Base-by-base conservation (phyloP, 2,797 vertebrate species). In the Adrianichthys oophorus region DNA sequence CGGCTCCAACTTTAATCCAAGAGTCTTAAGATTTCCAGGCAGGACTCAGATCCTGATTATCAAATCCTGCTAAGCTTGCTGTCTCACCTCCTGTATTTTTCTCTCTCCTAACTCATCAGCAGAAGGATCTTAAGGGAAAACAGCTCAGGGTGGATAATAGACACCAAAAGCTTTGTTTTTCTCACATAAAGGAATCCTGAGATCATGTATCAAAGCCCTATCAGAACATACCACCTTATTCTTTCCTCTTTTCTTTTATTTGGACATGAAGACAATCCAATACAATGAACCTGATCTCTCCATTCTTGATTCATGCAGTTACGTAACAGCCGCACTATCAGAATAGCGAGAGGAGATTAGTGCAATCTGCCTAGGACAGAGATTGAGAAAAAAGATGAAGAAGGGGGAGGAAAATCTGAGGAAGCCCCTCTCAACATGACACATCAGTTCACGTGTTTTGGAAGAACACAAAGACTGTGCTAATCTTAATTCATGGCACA, bases 321-420 rank as follows among this genome's bases (percentile, higher is more conserved):
- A 89, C 50, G 63, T 85, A 91, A 90, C 73, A 64, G 86, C 83
- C 66, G 69, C 75, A 62, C 76, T 75, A 79, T 88, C 77, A 78
- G 86, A 91, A 90, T 87, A 88, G 87, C 84, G 75, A 84, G 68
- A 85, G 77, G 76, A 83, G 85, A 85, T 86, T 87, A 88, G 76
- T 48, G 60, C 84, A 70, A 78, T 77, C 64, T 58, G 72, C 78
- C 66, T 76, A 74, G 68, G 75, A 78, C 83, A 73, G 77, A 58
- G 62, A 76, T 32, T 21, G 46, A 74, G 73, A 65, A 59, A 40
- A 47, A 55, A 21, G 18, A 59, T 48, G 21, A 52, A 44, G 51
- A 45, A 49, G 19, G 18, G 41, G 50, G 66, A 60, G 57, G 63
- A 52, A 62, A 82, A 71, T 70, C 72, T 78, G 71, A 79, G 79